Percentiles rank a stretch among this genome's conserved stretches.
phyloP scores from a whole-genome alignment of 2,888 invertebrate genomes.

The Diogma glabrata region DNA sequence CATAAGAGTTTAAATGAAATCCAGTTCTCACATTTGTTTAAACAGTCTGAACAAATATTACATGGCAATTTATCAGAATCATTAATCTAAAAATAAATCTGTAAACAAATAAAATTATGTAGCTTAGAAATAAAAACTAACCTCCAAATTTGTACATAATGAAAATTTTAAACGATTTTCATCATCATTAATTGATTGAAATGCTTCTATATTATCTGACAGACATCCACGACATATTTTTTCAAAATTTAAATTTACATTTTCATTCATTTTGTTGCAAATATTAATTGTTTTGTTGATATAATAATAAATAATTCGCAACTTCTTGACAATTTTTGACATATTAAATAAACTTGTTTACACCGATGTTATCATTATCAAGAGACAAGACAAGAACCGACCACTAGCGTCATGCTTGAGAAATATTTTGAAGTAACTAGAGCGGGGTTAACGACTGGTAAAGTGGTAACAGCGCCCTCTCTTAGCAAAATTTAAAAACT shows the following conservation, averaged over 20 bases:
- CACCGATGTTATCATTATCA: no score
- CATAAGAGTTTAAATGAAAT: constrained; percentile 38
- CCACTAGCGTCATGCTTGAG: no score
- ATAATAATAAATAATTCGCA: no score
- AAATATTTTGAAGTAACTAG: no score
- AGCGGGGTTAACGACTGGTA: no score
- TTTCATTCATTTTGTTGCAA: no score
- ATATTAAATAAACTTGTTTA: no score
- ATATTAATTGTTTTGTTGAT: no score
- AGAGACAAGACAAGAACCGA: no score
- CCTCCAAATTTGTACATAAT: constrained; percentile 8
- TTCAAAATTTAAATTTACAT: background rate
- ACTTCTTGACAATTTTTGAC: no score
- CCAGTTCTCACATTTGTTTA: constrained; percentile 34
- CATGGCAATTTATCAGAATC: constrained; percentile 36
- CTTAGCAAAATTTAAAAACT: no score
- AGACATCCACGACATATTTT: constrained; percentile 8
- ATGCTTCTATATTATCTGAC: background rate
- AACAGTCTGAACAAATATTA: constrained; percentile 37
- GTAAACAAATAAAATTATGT: background rate
- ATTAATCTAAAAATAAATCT: constrained; percentile 29
- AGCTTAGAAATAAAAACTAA: background rate
- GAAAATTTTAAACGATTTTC: background rate
- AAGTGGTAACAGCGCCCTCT: no score
- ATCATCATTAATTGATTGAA: background rate